These are phyloP conservation scores for Ruditapes philippinarum DNA, from an alignment of 1,140 invertebrate species.

Conservation along the genomic window DNA sequence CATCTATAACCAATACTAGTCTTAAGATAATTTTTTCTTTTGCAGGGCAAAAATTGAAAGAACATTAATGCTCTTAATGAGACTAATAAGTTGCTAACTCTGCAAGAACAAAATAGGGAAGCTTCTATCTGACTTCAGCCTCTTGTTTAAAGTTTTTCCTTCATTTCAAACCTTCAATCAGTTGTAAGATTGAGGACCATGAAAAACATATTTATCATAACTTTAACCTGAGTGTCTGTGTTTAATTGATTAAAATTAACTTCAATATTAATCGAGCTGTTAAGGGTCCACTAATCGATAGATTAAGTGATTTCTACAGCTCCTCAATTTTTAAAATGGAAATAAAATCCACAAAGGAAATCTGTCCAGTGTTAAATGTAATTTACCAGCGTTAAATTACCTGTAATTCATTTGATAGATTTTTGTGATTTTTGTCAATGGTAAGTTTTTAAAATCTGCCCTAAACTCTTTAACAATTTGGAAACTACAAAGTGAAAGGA, in stretches of 20 bases:
- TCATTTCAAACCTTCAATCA: no score
- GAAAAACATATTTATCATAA: no score
- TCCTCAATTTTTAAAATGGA: not conserved
- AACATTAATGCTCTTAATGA: no score
- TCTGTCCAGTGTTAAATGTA: constrained; percentile 4
- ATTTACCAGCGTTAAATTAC: constrained; percentile 10
- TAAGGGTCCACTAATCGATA: not conserved
- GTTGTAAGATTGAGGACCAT: no score
- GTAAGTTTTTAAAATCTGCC: not conserved
- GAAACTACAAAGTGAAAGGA: constrained; percentile 44
- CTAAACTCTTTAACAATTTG: constrained; percentile 14
- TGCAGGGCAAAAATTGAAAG: no score
- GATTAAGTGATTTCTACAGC: not conserved
- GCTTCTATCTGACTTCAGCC: no score
- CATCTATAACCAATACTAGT: no score
- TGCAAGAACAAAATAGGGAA: no score
- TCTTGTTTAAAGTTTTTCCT: no score
- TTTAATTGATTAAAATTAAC: not conserved
- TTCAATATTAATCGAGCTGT: not conserved
- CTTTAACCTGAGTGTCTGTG: no score
- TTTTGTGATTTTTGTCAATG: constrained; percentile 36
- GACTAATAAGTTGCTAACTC: no score
- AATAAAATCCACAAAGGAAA: constrained; percentile 22
- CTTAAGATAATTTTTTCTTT: no score
- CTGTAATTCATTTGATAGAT: constrained; percentile 34